These are phyloP conservation scores for Ardeotis arabs DNA, from an alignment of 2,113 vertebrate genomes.

Conservation along the genomic window DNA sequence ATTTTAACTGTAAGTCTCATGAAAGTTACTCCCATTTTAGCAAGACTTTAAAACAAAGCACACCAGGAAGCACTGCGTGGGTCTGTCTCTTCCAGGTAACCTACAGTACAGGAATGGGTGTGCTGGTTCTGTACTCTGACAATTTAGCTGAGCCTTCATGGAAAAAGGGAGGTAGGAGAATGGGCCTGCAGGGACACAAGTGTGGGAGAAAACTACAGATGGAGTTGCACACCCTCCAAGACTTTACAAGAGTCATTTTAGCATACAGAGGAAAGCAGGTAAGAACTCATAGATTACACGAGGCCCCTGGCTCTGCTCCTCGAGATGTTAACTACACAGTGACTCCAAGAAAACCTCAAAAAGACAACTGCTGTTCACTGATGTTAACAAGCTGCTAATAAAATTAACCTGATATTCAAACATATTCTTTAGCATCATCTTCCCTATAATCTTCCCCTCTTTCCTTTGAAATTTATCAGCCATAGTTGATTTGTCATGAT, in stretches of 20 bases:
- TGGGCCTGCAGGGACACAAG: neutral
- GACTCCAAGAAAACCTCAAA: neutral
- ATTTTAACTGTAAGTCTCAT: slow-evolving; percentile 81
- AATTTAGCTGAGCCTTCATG: slow-evolving; percentile 68
- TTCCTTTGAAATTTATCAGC: neutral
- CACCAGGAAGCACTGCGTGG: neutral
- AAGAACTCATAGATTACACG: neutral
- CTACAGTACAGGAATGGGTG: slow-evolving; percentile 79
- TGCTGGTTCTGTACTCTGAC: slow-evolving; percentile 79
- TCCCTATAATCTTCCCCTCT: neutral
- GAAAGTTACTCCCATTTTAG: slow-evolving; percentile 66
- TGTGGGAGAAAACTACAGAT: slow-evolving; percentile 22
- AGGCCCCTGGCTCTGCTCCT: neutral
- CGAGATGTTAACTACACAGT: neutral
- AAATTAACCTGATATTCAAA: neutral
- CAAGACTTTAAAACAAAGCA: neutral
- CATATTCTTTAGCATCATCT: neutral
- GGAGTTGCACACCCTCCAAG: slow-evolving; percentile 68
- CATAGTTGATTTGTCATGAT: neutral
- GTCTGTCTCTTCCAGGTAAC: slow-evolving; percentile 80
- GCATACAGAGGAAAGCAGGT: slow-evolving; percentile 74
- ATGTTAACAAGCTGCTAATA: neutral
- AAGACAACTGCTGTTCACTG: neutral
- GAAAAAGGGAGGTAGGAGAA: slow-evolving; percentile 38
- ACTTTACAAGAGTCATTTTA: slow-evolving; percentile 74